Evolutionary conservation across 2,888 invertebrate species (phyloP).

Genomic region (Dryobota labecula): DNA sequence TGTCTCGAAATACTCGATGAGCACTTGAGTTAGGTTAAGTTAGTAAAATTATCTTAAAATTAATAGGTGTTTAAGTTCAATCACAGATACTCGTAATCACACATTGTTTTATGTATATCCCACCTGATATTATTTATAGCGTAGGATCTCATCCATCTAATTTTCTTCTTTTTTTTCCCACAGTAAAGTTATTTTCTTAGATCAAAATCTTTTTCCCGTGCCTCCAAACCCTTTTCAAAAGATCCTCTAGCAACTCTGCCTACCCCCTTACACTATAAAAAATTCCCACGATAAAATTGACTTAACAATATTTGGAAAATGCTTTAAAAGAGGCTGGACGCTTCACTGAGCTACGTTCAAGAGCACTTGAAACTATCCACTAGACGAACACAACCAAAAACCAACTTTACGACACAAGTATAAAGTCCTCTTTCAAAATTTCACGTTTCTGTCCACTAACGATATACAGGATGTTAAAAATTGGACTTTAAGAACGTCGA

Average conservation of each 20-base stretch:
- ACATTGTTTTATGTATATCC: too few species aligned
- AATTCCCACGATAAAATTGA: slow-evolving; percentile 48
- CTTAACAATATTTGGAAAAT: slow-evolving; percentile 63
- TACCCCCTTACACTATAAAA: slow-evolving; percentile 14
- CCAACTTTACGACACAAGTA: fast-evolving
- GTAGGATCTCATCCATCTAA: background rate
- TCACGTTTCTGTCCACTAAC: background rate
- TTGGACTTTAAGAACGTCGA: background rate
- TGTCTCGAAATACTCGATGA: too few species aligned
- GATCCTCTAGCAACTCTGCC: background rate
- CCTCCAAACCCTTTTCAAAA: background rate
- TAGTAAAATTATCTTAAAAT: too few species aligned
- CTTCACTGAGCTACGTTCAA: slow-evolving; percentile 46
- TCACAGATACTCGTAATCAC: too few species aligned
- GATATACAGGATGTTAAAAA: background rate
- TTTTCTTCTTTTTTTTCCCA: background rate
- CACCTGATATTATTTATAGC: too few species aligned
- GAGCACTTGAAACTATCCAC: slow-evolving; percentile 48
- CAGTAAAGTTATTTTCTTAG: background rate
- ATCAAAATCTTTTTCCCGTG: too few species aligned
- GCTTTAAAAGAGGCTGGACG: slow-evolving; percentile 54
- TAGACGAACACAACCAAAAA: slow-evolving; percentile 12
- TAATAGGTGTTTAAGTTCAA: background rate
- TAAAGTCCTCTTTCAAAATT: slow-evolving; percentile 11
- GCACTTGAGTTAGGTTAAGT: too few species aligned